Conservation (phyloP, 2,113 vertebrate species). For the Polypterus bichir region DNA sequence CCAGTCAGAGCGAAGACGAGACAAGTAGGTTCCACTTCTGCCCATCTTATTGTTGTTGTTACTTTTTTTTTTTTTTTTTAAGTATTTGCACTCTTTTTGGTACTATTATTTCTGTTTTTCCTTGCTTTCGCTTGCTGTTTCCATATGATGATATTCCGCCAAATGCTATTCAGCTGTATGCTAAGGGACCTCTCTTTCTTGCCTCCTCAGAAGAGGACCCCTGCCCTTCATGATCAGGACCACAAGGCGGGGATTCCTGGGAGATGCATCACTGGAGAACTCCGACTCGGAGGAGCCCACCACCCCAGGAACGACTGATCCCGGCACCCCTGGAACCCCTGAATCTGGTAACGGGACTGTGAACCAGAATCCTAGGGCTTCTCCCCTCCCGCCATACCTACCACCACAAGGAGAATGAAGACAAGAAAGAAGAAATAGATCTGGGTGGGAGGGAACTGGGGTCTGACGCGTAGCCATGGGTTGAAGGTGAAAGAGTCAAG, state of each 20-base stretch:
- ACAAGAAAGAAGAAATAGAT: too few species aligned
- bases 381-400: slow-evolving; percentile 45
- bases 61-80: too few species aligned
- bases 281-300: slow-evolving; percentile 56
- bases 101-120: not conserved
- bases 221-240: slow-evolving; percentile 44
- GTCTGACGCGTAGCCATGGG: too few species aligned
- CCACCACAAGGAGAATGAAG: slow-evolving; percentile 30
- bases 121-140: not conserved
- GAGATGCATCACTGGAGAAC: slow-evolving; percentile 56
- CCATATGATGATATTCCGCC: too few species aligned
- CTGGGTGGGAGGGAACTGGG: too few species aligned
- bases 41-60: too few species aligned
- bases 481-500: too few species aligned
- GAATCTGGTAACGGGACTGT: slow-evolving; percentile 19
- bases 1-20: slow-evolving; percentile 47
- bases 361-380: slow-evolving; percentile 44
- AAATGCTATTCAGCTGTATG: too few species aligned
- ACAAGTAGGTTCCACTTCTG: slow-evolving; percentile 46
- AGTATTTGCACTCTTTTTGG: too few species aligned
- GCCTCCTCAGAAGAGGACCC: slow-evolving; percentile 37
- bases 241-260: slow-evolving; percentile 47
- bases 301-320: slow-evolving; percentile 45
- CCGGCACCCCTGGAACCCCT: slow-evolving; percentile 41
- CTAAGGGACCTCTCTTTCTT: not conserved